A percentile compares a stretch with the other conserved stretches of the same genome.
Evolutionary conservation across 2,113 vertebrate genomes (phyloP).

Genomic region (Bostrychus sinensis): DNA sequence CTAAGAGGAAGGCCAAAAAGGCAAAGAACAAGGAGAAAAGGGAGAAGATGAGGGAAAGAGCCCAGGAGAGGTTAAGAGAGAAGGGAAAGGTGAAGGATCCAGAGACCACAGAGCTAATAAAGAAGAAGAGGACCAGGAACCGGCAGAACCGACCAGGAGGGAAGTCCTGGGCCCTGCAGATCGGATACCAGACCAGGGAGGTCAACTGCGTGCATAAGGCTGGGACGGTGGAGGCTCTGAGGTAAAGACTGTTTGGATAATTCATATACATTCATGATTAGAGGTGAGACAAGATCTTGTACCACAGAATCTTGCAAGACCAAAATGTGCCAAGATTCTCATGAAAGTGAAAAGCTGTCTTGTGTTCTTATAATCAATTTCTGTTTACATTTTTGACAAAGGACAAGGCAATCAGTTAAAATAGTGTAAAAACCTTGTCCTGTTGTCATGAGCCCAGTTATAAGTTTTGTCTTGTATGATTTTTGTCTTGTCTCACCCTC

Average conservation of each 20-base stretch:
- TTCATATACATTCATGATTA: too few relatives aligned
- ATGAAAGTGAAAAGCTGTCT: too few relatives aligned
- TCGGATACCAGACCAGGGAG: slow-evolving; percentile 92
- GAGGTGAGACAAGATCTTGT: too few relatives aligned
- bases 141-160: slow-evolving; percentile 91
- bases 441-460: too few relatives aligned
- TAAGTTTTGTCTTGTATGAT: too few relatives aligned
- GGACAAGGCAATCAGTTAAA: too few relatives aligned
- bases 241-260: slow-evolving; percentile 82
- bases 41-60: slow-evolving; percentile 79
- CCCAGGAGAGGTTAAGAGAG: slow-evolving; percentile 75
- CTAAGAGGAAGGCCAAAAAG: slow-evolving; percentile 81
- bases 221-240: slow-evolving; percentile 83
- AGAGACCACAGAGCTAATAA: slow-evolving; percentile 89
- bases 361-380: too few relatives aligned
- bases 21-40: slow-evolving; percentile 76
- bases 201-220: slow-evolving; percentile 89
- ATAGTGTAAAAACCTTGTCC: too few relatives aligned
- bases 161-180: slow-evolving; percentile 92
- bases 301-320: too few relatives aligned
- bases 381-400: too few relatives aligned
- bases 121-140: slow-evolving; percentile 92
- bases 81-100: slow-evolving; percentile 83
- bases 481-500: too few relatives aligned
- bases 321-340: too few relatives aligned